Evolutionary conservation across 2,113 vertebrate genomes (phyloP).

Genomic region (Gnathonemus longibarbis): DNA sequence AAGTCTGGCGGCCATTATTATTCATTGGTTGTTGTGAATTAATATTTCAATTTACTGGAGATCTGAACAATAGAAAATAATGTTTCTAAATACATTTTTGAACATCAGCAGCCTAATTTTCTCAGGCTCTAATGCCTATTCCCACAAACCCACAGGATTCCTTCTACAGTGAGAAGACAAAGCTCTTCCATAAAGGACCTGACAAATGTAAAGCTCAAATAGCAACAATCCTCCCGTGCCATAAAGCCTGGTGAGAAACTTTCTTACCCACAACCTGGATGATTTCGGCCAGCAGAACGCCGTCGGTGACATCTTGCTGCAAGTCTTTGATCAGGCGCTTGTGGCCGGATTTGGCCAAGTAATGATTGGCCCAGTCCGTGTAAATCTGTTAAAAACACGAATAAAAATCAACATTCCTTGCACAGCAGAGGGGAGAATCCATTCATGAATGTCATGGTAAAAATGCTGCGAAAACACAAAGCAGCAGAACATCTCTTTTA

Average conservation of each 20-base stretch:
- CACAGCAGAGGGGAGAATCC: slow-evolving; percentile 14
- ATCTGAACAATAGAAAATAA: not conserved
- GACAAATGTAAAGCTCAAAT: not conserved
- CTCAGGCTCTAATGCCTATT: not conserved
- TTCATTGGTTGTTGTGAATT: not conserved
- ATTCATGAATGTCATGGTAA: slow-evolving; percentile 36
- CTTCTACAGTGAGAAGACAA: slow-evolving; percentile 5
- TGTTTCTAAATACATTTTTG: not conserved
- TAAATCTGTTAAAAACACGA: slow-evolving; percentile 77
- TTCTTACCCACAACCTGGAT: slow-evolving; percentile 95
- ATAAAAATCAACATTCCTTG: slow-evolving; percentile 8
- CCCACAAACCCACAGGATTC: slow-evolving; percentile 24
- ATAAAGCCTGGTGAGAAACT: not conserved
- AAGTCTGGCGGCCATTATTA: not conserved
- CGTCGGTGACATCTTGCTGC: slow-evolving; percentile 92
- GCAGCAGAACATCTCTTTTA: not conserved
- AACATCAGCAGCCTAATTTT: not conserved
- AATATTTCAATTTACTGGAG: not conserved
- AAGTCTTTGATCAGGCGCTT: slow-evolving; percentile 94
- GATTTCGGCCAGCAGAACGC: slow-evolving; percentile 91
- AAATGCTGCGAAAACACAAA: slow-evolving; percentile 38
- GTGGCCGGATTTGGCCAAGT: slow-evolving; percentile 91
- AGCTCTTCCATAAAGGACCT: not conserved
- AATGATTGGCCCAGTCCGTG: slow-evolving; percentile 98
- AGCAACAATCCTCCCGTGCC: no score